Evolutionary conservation across 1,140 invertebrate species (phyloP).

Genomic region (Doryteuthis pealeii): DNA sequence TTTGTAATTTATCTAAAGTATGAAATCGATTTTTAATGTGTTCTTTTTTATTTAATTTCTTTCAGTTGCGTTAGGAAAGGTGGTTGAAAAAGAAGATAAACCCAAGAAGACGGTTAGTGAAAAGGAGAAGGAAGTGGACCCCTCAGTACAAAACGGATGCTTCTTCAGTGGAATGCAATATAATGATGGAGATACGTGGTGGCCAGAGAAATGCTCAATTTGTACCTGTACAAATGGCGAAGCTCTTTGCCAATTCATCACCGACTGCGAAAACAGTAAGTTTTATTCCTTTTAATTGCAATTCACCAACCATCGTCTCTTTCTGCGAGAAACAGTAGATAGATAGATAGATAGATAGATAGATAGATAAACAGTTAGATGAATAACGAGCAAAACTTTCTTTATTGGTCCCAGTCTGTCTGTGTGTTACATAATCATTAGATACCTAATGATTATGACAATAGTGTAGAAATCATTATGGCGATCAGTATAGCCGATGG

Average conservation of each 20-base stretch:
- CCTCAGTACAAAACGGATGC: background rate
- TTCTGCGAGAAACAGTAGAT: too few relatives aligned
- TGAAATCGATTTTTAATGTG: too few relatives aligned
- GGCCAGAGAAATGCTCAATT: background rate
- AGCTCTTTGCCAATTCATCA: background rate
- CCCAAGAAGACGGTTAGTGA: background rate
- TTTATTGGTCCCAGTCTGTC: too few relatives aligned
- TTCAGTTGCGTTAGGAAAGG: background rate
- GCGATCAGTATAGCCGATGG: too few relatives aligned
- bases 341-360: too few relatives aligned
- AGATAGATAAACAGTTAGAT: too few relatives aligned
- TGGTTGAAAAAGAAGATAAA: background rate
- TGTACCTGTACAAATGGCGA: slow-evolving; percentile 2
- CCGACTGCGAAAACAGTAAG: background rate
- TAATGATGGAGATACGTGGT: background rate
- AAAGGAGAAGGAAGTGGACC: background rate
- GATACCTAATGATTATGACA: too few relatives aligned
- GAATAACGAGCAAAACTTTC: too few relatives aligned
- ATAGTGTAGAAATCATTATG: too few relatives aligned
- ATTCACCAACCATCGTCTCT: too few relatives aligned
- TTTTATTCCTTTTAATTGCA: background rate
- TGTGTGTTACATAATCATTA: too few relatives aligned
- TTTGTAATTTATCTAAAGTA: too few relatives aligned
- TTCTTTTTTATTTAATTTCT: background rate
- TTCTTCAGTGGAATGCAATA: background rate